phyloP scores from a whole-genome alignment of 2,888 invertebrate genomes.

The Leptinotarsa rubiginosa region DNA sequence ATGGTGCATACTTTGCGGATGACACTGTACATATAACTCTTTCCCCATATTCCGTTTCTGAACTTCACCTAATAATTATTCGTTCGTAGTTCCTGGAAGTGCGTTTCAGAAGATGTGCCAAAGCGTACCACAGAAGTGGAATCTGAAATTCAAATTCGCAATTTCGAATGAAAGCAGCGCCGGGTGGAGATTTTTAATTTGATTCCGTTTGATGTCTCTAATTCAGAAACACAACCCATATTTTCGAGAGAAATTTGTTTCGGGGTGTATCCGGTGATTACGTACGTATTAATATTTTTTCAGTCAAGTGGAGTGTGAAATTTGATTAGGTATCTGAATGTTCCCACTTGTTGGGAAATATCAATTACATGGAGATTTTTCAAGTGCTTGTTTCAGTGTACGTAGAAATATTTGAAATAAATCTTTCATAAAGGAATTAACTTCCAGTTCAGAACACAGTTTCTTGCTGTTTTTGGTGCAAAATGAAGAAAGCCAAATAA shows the following conservation, averaged over 20 bases:
- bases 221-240: constrained; percentile 4
- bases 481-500: too few species aligned
- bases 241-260: not conserved
- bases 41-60: not conserved
- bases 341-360: not conserved
- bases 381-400: too few species aligned
- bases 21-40: too few species aligned
- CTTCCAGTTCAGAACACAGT: too few species aligned
- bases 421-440: too few species aligned
- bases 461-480: too few species aligned
- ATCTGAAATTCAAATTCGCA: constrained; percentile 17
- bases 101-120: constrained; percentile 4
- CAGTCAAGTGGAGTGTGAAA: not conserved
- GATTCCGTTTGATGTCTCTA: constrained; percentile 17
- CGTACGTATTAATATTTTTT: constrained; percentile 1
- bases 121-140: not conserved
- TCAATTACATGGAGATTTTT: not conserved
- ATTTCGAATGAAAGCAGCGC: constrained; percentile 14
- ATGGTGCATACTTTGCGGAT: too few species aligned
- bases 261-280: not conserved
- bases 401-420: too few species aligned
- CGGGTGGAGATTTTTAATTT: constrained; percentile 14
- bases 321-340: not conserved
- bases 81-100: not conserved
- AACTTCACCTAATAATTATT: constrained; percentile 11